These are phyloP conservation scores for Apamea epomidion DNA, from an alignment of 2,888 invertebrate genomes.

Conservation along the genomic window DNA sequence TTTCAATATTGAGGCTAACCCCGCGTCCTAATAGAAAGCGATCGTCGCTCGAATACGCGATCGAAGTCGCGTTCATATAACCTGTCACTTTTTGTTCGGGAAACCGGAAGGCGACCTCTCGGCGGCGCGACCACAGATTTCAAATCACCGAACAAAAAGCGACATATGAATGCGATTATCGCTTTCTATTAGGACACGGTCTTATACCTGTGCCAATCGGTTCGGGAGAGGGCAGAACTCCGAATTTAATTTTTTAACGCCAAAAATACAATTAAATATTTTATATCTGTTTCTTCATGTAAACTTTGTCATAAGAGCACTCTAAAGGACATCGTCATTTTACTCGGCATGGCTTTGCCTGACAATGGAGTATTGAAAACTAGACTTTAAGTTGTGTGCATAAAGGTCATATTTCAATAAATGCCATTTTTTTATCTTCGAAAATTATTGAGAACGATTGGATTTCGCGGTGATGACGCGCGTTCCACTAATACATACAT, in stretches of 20 bases:
- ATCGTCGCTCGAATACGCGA: background rate
- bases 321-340: background rate
- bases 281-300: background rate
- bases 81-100: background rate
- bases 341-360: background rate
- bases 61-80: background rate
- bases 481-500: too few species aligned
- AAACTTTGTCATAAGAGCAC: slow-evolving; percentile 5
- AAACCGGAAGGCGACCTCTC: background rate
- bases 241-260: slow-evolving; percentile 1
- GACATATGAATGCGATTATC: background rate
- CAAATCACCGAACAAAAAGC: too few species aligned
- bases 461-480: background rate
- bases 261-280: background rate
- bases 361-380: slow-evolving; percentile 16
- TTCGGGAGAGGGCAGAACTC: background rate
- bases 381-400: background rate
- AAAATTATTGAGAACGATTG: background rate
- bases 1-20: slow-evolving; percentile 6
- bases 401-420: background rate
- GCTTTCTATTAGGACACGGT: background rate
- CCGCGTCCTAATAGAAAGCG: background rate
- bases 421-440: background rate
- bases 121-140: background rate
- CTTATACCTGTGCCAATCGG: slow-evolving; percentile 29